Conservation (phyloP, 2,113 vertebrate species). For the Verasper variegatus region DNA sequence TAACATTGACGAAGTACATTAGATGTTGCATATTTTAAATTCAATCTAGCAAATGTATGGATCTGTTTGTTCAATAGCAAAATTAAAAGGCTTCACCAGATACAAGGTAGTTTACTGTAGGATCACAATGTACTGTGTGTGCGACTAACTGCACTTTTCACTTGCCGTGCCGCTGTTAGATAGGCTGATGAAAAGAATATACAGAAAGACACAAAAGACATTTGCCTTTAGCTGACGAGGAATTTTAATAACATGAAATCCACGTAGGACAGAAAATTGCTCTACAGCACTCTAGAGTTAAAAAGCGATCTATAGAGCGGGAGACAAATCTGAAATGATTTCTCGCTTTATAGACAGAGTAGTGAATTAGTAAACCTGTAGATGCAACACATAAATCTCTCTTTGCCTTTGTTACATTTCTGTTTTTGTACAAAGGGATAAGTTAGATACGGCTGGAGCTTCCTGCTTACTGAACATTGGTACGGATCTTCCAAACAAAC, state of each 20-base stretch:
- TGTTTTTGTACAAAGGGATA: neutral
- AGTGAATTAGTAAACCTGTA: neutral
- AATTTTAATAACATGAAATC: conserved; percentile 11
- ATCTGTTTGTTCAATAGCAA: neutral
- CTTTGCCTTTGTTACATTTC: neutral
- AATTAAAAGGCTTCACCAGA: conserved; percentile 8
- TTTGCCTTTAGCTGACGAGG: neutral
- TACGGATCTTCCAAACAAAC: neutral
- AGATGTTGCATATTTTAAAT: neutral
- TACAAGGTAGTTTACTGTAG: neutral
- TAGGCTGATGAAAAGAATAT: neutral
- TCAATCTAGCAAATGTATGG: neutral
- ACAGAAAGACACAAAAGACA: neutral
- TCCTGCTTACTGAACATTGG: neutral
- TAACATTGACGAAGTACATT: neutral
- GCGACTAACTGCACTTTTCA: neutral
- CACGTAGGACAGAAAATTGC: neutral
- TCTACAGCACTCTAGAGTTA: neutral
- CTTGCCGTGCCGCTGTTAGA: neutral
- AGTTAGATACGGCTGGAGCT: neutral
- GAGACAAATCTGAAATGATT: neutral
- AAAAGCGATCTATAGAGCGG: neutral
- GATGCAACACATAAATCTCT: neutral
- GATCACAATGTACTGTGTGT: neutral
- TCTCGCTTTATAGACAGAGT: neutral